Evolutionary conservation across 2,797 vertebrate species (phyloP).

Genomic region (Betta splendens): DNA sequence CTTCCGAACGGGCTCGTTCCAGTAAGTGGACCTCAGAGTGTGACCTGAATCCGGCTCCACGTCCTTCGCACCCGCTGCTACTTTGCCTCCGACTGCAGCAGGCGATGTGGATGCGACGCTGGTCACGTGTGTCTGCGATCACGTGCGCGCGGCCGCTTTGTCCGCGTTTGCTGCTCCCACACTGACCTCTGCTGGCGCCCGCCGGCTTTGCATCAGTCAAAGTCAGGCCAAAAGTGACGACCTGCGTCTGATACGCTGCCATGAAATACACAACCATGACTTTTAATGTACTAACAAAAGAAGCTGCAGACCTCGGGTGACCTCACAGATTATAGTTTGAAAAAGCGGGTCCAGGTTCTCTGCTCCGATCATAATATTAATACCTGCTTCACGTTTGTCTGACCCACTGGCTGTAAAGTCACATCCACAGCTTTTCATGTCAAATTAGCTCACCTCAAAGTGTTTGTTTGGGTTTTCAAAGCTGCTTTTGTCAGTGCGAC

Average conservation of each 20-base stretch:
- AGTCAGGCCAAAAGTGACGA: no score
- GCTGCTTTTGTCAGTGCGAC: no score
- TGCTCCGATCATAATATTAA: background rate
- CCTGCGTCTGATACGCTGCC: no score
- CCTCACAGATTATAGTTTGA: background rate
- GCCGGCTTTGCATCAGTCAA: constrained; percentile 8
- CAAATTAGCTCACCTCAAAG: background rate
- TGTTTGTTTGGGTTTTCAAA: background rate
- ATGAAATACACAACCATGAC: no score
- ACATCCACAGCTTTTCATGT: background rate
- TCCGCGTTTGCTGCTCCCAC: constrained; percentile 42
- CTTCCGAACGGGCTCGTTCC: background rate
- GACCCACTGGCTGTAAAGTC: background rate
- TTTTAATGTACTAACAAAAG: no score
- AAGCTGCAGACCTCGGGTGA: no score
- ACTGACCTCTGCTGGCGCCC: constrained; percentile 70
- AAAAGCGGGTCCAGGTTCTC: background rate
- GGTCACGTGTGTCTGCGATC: constrained; percentile 43
- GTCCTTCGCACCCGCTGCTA: background rate
- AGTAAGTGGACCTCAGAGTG: background rate
- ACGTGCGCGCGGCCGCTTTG: constrained; percentile 18
- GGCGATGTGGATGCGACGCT: constrained; percentile 13
- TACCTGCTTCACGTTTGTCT: background rate
- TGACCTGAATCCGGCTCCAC: background rate
- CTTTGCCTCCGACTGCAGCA: constrained; percentile 16